phyloP scores from a whole-genome alignment of 2,113 vertebrate species.

The Phocoena sinus region DNA sequence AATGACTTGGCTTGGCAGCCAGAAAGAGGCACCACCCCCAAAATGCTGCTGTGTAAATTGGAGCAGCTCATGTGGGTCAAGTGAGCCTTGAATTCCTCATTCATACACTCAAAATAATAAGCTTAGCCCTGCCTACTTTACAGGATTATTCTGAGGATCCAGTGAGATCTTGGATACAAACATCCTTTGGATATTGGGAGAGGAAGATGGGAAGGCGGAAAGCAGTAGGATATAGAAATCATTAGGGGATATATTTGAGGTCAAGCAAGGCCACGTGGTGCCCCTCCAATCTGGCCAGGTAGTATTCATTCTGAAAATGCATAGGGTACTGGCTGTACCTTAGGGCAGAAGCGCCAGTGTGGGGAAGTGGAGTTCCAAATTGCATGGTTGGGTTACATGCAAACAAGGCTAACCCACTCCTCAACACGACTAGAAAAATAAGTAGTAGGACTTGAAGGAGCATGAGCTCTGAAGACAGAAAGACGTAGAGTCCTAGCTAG shows the following conservation, averaged over 20 bases:
- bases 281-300: background rate
- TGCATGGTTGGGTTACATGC: background rate
- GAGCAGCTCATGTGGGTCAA: background rate
- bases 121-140: background rate
- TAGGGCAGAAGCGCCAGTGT: background rate
- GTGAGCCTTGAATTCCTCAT: background rate
- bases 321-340: background rate
- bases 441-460: background rate
- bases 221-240: background rate
- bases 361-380: background rate
- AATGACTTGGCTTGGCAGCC: background rate
- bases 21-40: background rate
- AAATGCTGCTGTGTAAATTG: background rate
- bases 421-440: background rate
- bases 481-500: background rate
- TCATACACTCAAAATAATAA: background rate
- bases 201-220: background rate
- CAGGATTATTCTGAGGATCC: background rate
- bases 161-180: background rate
- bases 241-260: no score
- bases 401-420: background rate
- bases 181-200: background rate
- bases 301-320: background rate
- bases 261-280: background rate
- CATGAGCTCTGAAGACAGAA: background rate